Evolutionary conservation across 2,888 invertebrate species (phyloP), one percentile per base, ranked within the genome.

Genomic region (Mongoloraphidia duomilia): DNA sequence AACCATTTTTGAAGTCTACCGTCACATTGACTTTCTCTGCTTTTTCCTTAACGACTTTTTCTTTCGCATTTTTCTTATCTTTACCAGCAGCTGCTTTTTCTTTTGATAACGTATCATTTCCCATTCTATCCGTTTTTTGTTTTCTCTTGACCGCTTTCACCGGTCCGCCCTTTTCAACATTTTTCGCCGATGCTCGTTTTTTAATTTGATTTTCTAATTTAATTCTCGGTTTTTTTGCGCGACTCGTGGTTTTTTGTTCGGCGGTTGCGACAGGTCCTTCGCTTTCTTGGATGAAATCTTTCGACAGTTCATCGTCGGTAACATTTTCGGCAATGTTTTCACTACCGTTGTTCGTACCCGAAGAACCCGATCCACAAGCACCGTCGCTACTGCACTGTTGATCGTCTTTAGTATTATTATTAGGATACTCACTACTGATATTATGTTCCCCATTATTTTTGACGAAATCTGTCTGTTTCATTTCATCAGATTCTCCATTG

Each of bases 1-100:
- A 47, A 14, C 52, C 52, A 40, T 52, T 52, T 44, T 52, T 52
- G 40, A 44, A 43, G 43, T 50, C 50, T 10, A 44, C 51, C 9
- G 11, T n/a, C 33, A 34, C 12, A n/a, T 42, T 42, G 1, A 42
- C 10, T 12, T 17, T 17, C 17, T 17, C 17, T 17, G 17, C 17
- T 26, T 26, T 26, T 12, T 38, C 13, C 13, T 38, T 38, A 8
- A 38, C 38, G 13, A 12, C 9, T 34, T 34, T 37, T 45, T 35
- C 38, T 34, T 45, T 33, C 34, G 6, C 13, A 34, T 44, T 44
- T 34, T 44, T 44, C 13, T 44, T 33, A 42, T 42, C 42, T 14
- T 42, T 42, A n/a, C 2, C 33, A 11, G 10, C 26, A 11, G 12
- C 3, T 2, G 12, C 39, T 39, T 39, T 39, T 14, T 13, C 14